These are phyloP conservation scores for Cylindroiulus punctatus DNA, from an alignment of 2,888 invertebrate species.

Conservation along the genomic window DNA sequence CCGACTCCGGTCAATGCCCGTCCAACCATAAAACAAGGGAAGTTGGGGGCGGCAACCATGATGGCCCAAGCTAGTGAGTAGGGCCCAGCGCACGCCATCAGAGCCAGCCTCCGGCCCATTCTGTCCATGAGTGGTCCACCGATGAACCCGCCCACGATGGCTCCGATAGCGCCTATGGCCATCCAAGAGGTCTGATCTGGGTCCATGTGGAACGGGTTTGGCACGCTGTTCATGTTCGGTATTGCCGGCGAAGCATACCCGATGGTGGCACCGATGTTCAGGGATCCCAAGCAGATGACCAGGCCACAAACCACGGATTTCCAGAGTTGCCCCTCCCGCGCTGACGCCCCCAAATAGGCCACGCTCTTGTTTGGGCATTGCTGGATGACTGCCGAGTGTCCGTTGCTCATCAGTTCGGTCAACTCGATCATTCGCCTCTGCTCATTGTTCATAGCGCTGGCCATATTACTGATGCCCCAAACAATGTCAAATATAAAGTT, in stretches of 20 bases:
- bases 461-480: too few relatives aligned
- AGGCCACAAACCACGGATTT: neutral
- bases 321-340: neutral
- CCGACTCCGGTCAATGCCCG: slow-evolving; percentile 58
- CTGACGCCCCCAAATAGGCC: too few relatives aligned
- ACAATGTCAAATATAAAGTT: too few relatives aligned
- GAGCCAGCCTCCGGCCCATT: slow-evolving; percentile 74
- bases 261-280: slow-evolving; percentile 26
- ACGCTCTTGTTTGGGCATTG: too few relatives aligned
- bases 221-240: slow-evolving; percentile 42
- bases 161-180: slow-evolving; percentile 88
- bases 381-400: too few relatives aligned
- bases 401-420: too few relatives aligned
- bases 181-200: slow-evolving; percentile 78
- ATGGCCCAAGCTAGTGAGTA: slow-evolving; percentile 58
- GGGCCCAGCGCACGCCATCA: slow-evolving; percentile 53
- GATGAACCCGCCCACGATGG: slow-evolving; percentile 82
- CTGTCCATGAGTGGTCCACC: slow-evolving; percentile 88
- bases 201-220: slow-evolving; percentile 37
- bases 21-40: slow-evolving; percentile 56
- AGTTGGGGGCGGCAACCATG: slow-evolving; percentile 54
- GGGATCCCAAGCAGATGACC: slow-evolving; percentile 46
- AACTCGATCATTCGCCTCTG: too few relatives aligned
- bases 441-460: too few relatives aligned
- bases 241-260: slow-evolving; percentile 54